phyloP scores from a whole-genome alignment of 2,797 vertebrate species.

The Periparus ater region DNA sequence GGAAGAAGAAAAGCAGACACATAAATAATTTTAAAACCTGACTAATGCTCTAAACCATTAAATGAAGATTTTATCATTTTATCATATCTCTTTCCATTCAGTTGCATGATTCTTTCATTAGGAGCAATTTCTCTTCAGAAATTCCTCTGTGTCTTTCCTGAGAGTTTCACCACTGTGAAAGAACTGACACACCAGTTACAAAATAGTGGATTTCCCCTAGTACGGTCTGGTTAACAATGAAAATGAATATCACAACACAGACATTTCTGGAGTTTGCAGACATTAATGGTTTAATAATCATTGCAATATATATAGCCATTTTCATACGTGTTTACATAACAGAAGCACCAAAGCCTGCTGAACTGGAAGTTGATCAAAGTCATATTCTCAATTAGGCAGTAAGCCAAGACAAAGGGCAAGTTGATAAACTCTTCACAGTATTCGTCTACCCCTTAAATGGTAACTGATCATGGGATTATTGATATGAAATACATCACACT shows the following conservation, averaged over 20 bases:
- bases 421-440: background rate
- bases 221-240: background rate
- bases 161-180: background rate
- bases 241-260: background rate
- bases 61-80: background rate
- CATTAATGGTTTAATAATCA: background rate
- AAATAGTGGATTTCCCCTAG: background rate
- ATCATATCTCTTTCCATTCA: background rate
- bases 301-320: background rate
- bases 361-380: slow-evolving; percentile 1
- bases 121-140: background rate
- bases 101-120: background rate
- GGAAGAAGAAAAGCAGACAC: background rate
- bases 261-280: background rate
- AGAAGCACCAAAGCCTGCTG: background rate
- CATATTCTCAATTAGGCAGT: background rate
- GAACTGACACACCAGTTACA: background rate
- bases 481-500: background rate
- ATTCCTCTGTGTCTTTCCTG: background rate
- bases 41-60: background rate
- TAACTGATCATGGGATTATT: background rate
- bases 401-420: background rate
- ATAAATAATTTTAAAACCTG: background rate
- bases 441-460: background rate
- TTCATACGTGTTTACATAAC: background rate